Conservation (phyloP, 1,140 invertebrate species). For the Anadara kagoshimensis region DNA sequence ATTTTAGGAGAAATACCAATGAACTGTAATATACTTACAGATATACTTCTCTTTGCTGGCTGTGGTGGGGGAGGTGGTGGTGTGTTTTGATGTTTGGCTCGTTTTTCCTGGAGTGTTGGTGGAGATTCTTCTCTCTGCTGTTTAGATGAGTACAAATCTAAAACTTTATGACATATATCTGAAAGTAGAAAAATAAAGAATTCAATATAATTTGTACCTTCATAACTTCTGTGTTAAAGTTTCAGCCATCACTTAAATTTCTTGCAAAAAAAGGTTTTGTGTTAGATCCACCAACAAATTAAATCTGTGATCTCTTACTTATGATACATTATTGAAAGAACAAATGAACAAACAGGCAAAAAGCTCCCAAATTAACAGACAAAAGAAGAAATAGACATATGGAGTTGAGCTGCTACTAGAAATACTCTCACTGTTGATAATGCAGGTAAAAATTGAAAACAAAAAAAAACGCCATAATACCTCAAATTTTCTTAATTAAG, state of each 20-base stretch:
- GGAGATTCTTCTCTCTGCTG: conserved; percentile 53
- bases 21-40: conserved; percentile 13
- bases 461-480: no score
- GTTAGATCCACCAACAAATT: not conserved
- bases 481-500: no score
- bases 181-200: conserved; percentile 48
- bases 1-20: not conserved
- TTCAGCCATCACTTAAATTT: no score
- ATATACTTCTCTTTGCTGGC: conserved; percentile 28
- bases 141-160: conserved; percentile 79
- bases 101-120: conserved; percentile 42
- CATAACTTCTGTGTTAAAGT: not conserved
- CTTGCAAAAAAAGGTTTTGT: no score
- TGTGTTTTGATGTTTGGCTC: conserved; percentile 36
- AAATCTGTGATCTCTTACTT: not conserved
- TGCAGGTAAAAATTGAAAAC: no score
- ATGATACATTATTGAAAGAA: not conserved
- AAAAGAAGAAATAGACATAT: no score
- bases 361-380: no score
- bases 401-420: no score
- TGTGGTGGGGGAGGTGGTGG: conserved; percentile 49
- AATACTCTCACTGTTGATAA: no score
- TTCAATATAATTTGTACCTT: no score
- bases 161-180: conserved; percentile 97
- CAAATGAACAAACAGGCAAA: no score